phyloP scores from a whole-genome alignment of 2,113 vertebrate genomes.

The Casuarius casuarius region DNA sequence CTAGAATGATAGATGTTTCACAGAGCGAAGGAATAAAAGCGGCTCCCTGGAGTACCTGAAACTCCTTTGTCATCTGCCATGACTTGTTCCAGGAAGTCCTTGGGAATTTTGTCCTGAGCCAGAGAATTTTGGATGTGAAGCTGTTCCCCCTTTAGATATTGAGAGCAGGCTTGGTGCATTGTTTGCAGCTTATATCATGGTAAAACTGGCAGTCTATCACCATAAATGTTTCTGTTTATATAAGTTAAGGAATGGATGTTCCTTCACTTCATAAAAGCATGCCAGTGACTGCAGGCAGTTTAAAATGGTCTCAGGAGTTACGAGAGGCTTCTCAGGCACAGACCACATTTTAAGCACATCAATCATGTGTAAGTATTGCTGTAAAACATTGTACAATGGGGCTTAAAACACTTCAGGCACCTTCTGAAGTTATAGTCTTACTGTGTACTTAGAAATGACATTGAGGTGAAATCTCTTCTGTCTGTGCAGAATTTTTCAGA shows the following conservation, averaged over 20 bases:
- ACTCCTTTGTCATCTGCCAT: background rate
- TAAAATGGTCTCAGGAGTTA: constrained; percentile 79
- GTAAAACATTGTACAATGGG: background rate
- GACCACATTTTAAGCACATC: constrained; percentile 72
- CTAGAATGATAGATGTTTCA: background rate
- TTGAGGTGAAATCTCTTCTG: constrained; percentile 13
- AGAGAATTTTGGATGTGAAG: background rate
- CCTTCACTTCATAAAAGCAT: constrained; percentile 77
- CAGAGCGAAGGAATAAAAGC: background rate
- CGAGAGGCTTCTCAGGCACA: constrained; percentile 72
- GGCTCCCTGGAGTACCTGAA: background rate
- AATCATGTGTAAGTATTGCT: constrained; percentile 66
- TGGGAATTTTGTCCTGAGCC: background rate
- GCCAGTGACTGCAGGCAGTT: constrained; percentile 77
- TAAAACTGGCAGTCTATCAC: background rate
- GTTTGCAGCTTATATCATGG: background rate
- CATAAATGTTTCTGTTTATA: constrained; percentile 39
- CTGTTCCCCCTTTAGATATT: background rate
- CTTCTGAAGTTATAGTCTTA: background rate
- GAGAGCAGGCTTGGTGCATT: background rate
- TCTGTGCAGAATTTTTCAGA: constrained; percentile 66
- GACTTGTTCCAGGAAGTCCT: background rate
- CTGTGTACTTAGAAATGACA: constrained; percentile 36
- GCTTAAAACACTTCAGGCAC: constrained; percentile 20
- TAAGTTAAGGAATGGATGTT: constrained; percentile 70